Evolutionary conservation across 2,888 invertebrate species (phyloP).

Genomic region (Ichneumon xanthorius): DNA sequence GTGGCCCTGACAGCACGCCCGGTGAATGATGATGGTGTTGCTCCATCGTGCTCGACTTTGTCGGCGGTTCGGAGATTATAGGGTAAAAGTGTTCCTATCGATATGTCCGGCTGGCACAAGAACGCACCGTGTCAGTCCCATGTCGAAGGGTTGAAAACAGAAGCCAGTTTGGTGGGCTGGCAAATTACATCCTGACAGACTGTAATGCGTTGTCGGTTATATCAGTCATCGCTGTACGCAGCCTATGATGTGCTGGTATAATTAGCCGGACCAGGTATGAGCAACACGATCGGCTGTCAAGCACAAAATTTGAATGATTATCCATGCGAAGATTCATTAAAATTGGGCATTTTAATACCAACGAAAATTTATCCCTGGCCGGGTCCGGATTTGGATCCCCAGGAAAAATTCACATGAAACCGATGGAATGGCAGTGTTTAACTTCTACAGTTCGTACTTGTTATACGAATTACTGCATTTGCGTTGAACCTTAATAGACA

Average conservation of each 20-base stretch:
- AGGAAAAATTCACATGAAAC: too few species aligned
- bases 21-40: constrained; percentile 31
- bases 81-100: constrained; percentile 2
- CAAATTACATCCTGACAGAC: constrained; percentile 21
- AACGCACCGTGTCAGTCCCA: constrained; percentile 15
- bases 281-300: background rate
- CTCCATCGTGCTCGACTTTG: background rate
- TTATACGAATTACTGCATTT: too few species aligned
- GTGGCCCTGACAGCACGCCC: background rate
- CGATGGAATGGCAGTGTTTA: too few species aligned
- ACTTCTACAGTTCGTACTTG: too few species aligned
- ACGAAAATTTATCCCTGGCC: background rate
- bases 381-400: background rate
- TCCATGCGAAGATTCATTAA: background rate
- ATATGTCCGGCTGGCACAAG: constrained; percentile 24
- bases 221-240: constrained; percentile 6
- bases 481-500: too few species aligned
- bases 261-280: background rate
- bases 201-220: background rate
- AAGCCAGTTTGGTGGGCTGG: background rate
- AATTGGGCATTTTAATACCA: background rate
- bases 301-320: background rate
- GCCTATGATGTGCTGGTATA: background rate
- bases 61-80: background rate
- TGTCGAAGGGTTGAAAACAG: constrained; percentile 1